These are phyloP conservation scores for Drosophila infuscata DNA, from an alignment of 2,888 invertebrate genomes.

Conservation along the genomic window DNA sequence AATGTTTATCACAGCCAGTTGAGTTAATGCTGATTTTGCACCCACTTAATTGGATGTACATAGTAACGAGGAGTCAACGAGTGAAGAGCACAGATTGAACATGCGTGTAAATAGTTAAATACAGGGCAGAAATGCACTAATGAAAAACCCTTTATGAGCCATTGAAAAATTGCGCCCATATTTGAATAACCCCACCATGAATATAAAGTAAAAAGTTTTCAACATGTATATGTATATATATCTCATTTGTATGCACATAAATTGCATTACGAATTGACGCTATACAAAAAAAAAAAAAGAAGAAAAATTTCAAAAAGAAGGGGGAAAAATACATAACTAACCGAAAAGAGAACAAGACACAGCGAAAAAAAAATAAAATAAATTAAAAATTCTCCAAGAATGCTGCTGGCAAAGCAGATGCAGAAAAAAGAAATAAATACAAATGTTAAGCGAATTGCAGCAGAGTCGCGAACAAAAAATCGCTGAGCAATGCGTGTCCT, in stretches of 20 bases:
- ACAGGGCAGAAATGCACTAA: constrained; percentile 27
- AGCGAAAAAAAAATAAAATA: constrained; percentile 49
- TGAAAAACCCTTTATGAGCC: constrained; percentile 23
- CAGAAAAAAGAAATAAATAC: constrained; percentile 6
- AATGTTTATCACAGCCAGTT: constrained; percentile 22
- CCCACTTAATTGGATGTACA: constrained; percentile 35
- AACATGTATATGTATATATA: constrained; percentile 6
- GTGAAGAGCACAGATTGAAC: background rate
- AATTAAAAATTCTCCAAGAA: constrained; percentile 58
- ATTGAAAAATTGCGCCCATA: constrained; percentile 15
- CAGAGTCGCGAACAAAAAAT: constrained; percentile 26
- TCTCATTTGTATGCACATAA: constrained; percentile 68
- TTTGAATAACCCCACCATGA: constrained; percentile 43
- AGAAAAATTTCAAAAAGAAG: background rate
- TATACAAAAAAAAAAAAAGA: constrained; percentile 15
- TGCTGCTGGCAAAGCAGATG: constrained; percentile 29
- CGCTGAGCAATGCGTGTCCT: constrained; percentile 61
- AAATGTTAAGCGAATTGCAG: constrained; percentile 37
- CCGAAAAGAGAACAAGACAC: constrained; percentile 22
- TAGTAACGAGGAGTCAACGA: constrained; percentile 15
- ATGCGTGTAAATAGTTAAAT: constrained; percentile 5
- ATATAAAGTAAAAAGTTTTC: constrained; percentile 49
- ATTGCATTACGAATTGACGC: constrained; percentile 63
- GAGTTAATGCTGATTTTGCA: constrained; percentile 33
- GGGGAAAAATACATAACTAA: constrained; percentile 8